Evolutionary conservation across 2,113 vertebrate species (phyloP).

Genomic region (Ariopsis seemanni): DNA sequence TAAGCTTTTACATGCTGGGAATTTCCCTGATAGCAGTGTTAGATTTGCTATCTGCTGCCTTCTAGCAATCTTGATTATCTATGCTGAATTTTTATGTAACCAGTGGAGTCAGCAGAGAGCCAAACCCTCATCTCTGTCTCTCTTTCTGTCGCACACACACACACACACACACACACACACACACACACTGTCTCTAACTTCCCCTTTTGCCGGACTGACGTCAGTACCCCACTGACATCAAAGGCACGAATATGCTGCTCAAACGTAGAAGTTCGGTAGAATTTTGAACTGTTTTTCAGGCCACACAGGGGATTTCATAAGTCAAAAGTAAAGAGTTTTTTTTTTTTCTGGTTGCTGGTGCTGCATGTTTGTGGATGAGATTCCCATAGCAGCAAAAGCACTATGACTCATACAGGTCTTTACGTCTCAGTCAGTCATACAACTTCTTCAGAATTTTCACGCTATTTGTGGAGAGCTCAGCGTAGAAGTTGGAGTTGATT

Average conservation of each 20-base stretch:
- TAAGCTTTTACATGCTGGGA: constrained; percentile 27
- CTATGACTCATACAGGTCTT: constrained; percentile 16
- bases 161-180: neutral
- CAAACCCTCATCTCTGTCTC: constrained; percentile 2
- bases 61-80: constrained; percentile 48
- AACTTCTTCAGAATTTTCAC: neutral
- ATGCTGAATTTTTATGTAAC: constrained; percentile 37
- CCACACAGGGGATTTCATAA: constrained; percentile 44
- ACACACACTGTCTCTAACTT: constrained; percentile 38
- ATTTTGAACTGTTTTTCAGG: constrained; percentile 34
- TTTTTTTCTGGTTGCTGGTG: neutral
- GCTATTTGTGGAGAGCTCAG: neutral
- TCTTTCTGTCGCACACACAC: neutral
- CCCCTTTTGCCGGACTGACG: constrained; percentile 54
- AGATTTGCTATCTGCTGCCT: constrained; percentile 42
- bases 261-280: constrained; percentile 44
- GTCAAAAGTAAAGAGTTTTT: neutral
- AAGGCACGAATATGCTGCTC: constrained; percentile 41
- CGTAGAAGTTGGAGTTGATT: neutral
- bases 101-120: constrained; percentile 45
- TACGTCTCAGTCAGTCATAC: neutral
- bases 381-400: neutral
- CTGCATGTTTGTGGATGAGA: constrained; percentile 31
- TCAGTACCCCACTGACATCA: constrained; percentile 53
- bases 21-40: constrained; percentile 33